phyloP scores from a whole-genome alignment of 2,797 vertebrate species.

The Ataeniobius toweri region DNA sequence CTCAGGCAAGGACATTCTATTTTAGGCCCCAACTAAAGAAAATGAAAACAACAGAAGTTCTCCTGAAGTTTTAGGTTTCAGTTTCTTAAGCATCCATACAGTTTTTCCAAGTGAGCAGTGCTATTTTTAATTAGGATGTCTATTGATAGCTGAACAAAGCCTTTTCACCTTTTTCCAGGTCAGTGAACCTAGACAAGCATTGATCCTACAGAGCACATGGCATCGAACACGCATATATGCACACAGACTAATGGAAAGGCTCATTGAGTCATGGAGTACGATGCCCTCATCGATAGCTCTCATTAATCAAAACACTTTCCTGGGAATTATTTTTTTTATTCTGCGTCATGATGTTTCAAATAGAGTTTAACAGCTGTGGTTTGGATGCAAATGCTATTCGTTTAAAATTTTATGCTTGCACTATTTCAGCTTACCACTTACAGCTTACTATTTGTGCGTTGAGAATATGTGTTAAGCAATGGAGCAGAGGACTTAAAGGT shows the following conservation, averaged over 20 bases:
- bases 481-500: background rate
- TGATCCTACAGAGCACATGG: conserved; percentile 75
- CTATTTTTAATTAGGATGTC: conserved; percentile 70
- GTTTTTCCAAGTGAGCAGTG: conserved; percentile 10
- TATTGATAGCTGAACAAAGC: conserved; percentile 70
- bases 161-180: conserved; percentile 77
- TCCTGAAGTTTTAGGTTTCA: conserved; percentile 30
- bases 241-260: conserved; percentile 55
- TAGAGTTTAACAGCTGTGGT: background rate
- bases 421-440: background rate
- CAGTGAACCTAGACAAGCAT: conserved; percentile 65
- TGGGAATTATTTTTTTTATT: background rate
- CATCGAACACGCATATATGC: conserved; percentile 54
- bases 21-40: conserved; percentile 32
- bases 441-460: background rate
- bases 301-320: conserved; percentile 24
- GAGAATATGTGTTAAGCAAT: background rate
- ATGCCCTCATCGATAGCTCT: conserved; percentile 36
- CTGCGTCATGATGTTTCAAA: conserved; percentile 8
- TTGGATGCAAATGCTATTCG: background rate
- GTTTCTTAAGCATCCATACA: background rate
- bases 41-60: conserved; percentile 24
- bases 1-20: conserved; percentile 54
- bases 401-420: background rate
- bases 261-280: conserved; percentile 45